These are phyloP conservation scores for Ginglymostoma cirratum DNA, from an alignment of 2,113 vertebrate genomes.

Conservation along the genomic window DNA sequence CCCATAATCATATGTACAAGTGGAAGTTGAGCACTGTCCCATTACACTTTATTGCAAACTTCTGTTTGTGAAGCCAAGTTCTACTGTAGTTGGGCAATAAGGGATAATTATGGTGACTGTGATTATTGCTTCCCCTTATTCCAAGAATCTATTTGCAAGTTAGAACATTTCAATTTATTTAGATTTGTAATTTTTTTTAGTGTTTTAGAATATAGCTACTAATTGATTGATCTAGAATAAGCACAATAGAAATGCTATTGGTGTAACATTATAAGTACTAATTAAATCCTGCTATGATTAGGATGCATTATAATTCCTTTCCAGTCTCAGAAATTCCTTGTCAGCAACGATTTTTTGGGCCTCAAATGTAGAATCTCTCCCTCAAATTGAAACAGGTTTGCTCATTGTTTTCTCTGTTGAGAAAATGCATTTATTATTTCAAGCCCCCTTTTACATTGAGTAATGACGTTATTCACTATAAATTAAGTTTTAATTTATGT, in stretches of 20 bases:
- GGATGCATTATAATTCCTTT: background rate
- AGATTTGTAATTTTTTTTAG: background rate
- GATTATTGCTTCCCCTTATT: background rate
- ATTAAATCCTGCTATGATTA: background rate
- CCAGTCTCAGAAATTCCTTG: background rate
- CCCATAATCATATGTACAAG: background rate
- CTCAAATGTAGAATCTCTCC: background rate
- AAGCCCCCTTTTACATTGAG: background rate
- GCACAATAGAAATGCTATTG: background rate
- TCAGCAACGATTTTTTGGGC: background rate
- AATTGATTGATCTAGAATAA: background rate
- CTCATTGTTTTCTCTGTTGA: background rate
- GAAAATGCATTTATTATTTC: background rate
- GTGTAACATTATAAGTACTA: background rate
- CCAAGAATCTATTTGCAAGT: background rate
- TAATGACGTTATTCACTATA: background rate
- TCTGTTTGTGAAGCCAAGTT: background rate
- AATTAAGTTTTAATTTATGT: background rate
- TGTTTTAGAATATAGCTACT: background rate
- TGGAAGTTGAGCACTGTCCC: background rate
- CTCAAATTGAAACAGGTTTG: background rate
- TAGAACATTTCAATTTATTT: background rate
- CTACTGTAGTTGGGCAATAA: background rate
- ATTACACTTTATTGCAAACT: background rate
- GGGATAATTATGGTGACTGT: background rate